Conservation (phyloP, 1,140 invertebrate genomes). For the Drosophila repletoides region DNA sequence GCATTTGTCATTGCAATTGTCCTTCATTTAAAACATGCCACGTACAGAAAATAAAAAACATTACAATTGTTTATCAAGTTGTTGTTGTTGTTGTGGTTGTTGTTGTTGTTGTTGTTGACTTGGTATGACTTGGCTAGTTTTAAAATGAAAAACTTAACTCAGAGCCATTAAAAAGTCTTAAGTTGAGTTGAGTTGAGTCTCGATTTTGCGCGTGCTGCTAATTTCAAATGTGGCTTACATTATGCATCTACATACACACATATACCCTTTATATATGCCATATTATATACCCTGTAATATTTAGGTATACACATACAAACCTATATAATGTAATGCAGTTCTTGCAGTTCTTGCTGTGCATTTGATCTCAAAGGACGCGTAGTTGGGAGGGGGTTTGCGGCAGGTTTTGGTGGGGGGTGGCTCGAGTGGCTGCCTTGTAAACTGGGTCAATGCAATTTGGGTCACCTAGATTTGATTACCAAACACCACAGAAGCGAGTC, state of each 20-base stretch:
- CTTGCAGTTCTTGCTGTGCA: constrained; percentile 4
- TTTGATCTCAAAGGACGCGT: constrained; percentile 36
- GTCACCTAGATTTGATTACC: constrained; percentile 44
- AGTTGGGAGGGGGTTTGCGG: not conserved
- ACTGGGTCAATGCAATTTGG: constrained; percentile 42
- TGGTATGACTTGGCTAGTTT: constrained; percentile 25
- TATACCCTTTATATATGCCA: not conserved
- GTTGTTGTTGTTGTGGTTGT: constrained; percentile 1
- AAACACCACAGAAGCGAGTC: constrained; percentile 20
- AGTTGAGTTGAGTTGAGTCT: no score
- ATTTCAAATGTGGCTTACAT: constrained; percentile 13
- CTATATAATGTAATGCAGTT: not conserved
- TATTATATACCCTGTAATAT: constrained; percentile 9
- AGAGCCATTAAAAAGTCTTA: constrained; percentile 19
- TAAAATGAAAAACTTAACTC: constrained; percentile 12
- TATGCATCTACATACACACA: not conserved
- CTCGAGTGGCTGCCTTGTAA: constrained; percentile 20
- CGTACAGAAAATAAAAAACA: constrained; percentile 15
- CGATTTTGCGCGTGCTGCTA: constrained; percentile 12
- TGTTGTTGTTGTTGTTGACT: constrained; percentile 6
- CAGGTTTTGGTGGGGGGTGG: not conserved
- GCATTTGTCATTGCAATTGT: constrained; percentile 30
- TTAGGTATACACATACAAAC: not conserved
- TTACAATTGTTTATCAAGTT: constrained; percentile 14
- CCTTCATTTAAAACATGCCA: constrained; percentile 29